Evolutionary conservation across 1,140 invertebrate species (phyloP).

Genomic region (Dinoponera quadriceps): DNA sequence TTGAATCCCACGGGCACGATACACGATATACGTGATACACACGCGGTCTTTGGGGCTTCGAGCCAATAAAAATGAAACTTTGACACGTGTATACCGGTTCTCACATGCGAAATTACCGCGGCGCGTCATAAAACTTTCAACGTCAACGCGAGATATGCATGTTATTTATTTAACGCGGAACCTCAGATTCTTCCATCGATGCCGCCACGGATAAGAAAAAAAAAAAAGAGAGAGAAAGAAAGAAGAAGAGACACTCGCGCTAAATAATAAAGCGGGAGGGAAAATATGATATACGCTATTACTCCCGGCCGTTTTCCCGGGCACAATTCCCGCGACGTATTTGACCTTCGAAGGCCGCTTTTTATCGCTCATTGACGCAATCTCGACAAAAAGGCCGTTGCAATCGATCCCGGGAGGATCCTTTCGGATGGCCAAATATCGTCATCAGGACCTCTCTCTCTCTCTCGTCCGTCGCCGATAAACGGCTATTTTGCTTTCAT

Average conservation of each 20-base stretch:
- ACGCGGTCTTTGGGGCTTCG: not conserved
- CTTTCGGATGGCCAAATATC: not conserved
- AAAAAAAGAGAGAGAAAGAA: not conserved
- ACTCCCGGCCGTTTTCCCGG: not conserved
- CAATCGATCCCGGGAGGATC: conserved; percentile 12
- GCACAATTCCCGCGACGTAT: conserved; percentile 9
- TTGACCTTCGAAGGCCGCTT: conserved; percentile 8
- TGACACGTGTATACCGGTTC: conserved; percentile 34
- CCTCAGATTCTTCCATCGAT: not conserved
- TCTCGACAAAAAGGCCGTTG: conserved; percentile 17
- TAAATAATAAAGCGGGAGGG: not conserved
- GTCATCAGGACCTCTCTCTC: not conserved
- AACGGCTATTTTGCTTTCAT: conserved; percentile 48
- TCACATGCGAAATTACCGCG: not conserved
- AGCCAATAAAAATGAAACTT: conserved; percentile 55
- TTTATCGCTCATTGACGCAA: conserved; percentile 25
- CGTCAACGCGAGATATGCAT: conserved; percentile 32
- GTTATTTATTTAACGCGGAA: conserved; percentile 43
- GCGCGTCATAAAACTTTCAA: conserved; percentile 43
- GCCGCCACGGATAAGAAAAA: not conserved
- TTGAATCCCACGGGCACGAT: conserved; percentile 24
- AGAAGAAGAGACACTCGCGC: too few species aligned
- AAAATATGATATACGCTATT: conserved; percentile 5
- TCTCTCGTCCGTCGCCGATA: not conserved
- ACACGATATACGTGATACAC: conserved; percentile 7